Evolutionary conservation across 2,113 vertebrate species (phyloP).

Genomic region (Papio anubis): DNA sequence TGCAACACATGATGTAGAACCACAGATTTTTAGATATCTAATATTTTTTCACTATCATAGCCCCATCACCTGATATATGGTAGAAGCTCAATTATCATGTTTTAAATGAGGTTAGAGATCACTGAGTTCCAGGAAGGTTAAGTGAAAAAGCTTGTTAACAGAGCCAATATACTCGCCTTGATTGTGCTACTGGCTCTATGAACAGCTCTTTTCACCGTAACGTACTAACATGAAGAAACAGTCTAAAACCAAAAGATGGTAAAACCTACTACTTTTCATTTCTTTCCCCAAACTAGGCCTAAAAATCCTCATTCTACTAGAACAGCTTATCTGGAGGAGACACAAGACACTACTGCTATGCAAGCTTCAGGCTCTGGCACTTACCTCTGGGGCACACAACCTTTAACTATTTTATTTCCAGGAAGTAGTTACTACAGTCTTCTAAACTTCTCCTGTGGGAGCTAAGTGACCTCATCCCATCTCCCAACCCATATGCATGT

Average conservation of each 20-base stretch:
- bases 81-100: background rate
- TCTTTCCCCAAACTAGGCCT: background rate
- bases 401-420: constrained; percentile 5
- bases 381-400: background rate
- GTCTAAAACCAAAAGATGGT: constrained; percentile 34
- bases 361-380: background rate
- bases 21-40: background rate
- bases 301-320: background rate
- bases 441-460: background rate
- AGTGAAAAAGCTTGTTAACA: background rate
- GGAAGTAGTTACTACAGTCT: background rate
- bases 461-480: background rate
- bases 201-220: background rate
- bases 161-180: background rate
- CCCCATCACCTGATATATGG: background rate
- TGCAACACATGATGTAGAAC: background rate
- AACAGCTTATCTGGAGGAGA: background rate
- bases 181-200: background rate
- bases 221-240: background rate
- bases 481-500: background rate
- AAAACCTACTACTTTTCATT: constrained; percentile 8
- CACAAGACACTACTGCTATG: background rate
- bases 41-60: background rate
- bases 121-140: background rate
- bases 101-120: background rate